phyloP scores from a whole-genome alignment of 1,140 invertebrate species.

The Stenopsyche tienmushanensis region DNA sequence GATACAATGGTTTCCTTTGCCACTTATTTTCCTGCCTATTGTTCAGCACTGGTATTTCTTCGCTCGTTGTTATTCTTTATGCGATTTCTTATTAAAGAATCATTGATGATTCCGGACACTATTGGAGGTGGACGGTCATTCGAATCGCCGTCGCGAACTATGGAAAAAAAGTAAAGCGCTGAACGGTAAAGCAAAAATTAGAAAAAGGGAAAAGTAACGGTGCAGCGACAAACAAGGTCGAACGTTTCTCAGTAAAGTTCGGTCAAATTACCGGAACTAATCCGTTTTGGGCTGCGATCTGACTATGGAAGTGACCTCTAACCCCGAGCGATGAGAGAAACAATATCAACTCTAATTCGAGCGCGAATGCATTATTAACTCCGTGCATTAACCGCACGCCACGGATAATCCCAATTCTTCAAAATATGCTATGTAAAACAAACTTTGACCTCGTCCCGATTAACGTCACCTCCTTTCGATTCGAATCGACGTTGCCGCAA shows the following conservation, averaged over 20 bases:
- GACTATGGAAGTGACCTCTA: constrained; percentile 11
- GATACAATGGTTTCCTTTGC: no score
- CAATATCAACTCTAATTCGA: constrained; percentile 11
- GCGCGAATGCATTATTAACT: neutral
- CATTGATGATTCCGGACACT: no score
- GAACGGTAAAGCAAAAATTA: constrained; percentile 23
- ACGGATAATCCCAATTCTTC: neutral
- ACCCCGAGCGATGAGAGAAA: constrained; percentile 17
- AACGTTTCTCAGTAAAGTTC: constrained; percentile 20
- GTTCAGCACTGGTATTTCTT: no score
- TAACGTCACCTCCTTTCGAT: neutral
- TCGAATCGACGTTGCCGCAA: neutral
- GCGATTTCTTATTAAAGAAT: no score
- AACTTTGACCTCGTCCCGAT: neutral
- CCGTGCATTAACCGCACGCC: neutral
- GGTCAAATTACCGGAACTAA: constrained; percentile 24
- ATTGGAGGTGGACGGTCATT: neutral
- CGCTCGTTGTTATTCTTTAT: no score
- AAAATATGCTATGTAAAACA: neutral
- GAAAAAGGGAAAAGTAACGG: constrained; percentile 29
- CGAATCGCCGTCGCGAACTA: constrained; percentile 6
- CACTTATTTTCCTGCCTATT: no score
- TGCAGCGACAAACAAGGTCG: constrained; percentile 21
- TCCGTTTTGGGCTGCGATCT: constrained; percentile 24
- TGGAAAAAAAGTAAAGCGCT: constrained; percentile 22